A percentile compares a stretch with the other conserved stretches of the same genome.
These are phyloP conservation scores for Blomia tropicalis DNA, from an alignment of 2,888 invertebrate genomes.

Conservation along the genomic window DNA sequence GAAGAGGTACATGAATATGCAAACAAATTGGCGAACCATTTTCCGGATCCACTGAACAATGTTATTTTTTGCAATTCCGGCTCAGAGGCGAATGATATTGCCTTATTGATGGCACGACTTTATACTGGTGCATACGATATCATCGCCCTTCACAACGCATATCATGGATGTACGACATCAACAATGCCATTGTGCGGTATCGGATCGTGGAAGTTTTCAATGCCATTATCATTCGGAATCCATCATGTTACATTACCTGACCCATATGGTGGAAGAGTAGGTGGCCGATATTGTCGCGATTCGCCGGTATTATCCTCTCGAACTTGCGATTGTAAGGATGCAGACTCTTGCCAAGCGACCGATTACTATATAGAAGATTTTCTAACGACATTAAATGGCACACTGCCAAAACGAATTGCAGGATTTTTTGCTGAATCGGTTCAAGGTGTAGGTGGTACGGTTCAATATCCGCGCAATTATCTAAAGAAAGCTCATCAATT, in stretches of 20 bases:
- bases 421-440: constrained; percentile 88
- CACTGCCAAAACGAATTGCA: constrained; percentile 61
- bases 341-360: constrained; percentile 49
- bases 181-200: constrained; percentile 65
- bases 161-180: constrained; percentile 77
- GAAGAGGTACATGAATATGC: constrained; percentile 80
- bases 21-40: constrained; percentile 55
- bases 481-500: constrained; percentile 60
- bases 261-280: constrained; percentile 76
- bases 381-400: constrained; percentile 47
- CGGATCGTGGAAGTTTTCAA: constrained; percentile 58
- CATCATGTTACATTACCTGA: constrained; percentile 78
- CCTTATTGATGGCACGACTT: constrained; percentile 64
- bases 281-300: constrained; percentile 70
- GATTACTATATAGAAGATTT: constrained; percentile 68
- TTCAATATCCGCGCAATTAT: constrained; percentile 79
- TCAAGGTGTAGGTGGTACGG: constrained; percentile 73
- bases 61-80: constrained; percentile 36
- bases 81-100: constrained; percentile 91
- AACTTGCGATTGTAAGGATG: constrained; percentile 48
- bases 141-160: constrained; percentile 65
- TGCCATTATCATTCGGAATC: constrained; percentile 54
- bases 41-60: constrained; percentile 72
- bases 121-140: constrained; percentile 71
- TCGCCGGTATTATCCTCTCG: constrained; percentile 51